Percentiles rank a stretch among this genome's conserved stretches.
These are phyloP conservation scores for Mus minutoides DNA, from an alignment of 2,797 vertebrate species.

Conservation along the genomic window DNA sequence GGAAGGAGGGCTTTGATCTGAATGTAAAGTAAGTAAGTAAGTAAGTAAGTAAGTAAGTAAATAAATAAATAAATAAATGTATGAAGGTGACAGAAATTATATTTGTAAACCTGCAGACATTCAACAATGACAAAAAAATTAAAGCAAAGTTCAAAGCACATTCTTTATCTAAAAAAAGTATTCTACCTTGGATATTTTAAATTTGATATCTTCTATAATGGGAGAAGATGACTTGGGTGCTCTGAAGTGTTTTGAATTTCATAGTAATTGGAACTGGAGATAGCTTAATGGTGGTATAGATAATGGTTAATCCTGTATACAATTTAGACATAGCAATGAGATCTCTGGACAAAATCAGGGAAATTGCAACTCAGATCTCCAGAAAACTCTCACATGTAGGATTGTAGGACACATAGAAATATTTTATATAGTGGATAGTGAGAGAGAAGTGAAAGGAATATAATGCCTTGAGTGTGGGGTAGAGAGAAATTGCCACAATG, in stretches of 20 bases:
- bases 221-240: background rate
- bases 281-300: background rate
- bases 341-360: background rate
- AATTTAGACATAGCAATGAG: background rate
- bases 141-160: background rate
- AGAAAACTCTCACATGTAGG: background rate
- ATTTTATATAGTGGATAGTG: background rate
- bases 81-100: no score
- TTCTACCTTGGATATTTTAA: background rate
- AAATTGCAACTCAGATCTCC: fast-evolving
- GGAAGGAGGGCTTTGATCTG: no score
- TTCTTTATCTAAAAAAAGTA: background rate
- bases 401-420: background rate
- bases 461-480: fast-evolving
- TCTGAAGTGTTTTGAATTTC: background rate
- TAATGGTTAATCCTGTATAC: background rate
- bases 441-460: background rate
- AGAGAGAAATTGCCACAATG: background rate
- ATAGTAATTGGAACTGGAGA: background rate
- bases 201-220: background rate
- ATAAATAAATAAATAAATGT: no score
- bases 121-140: no score
- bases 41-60: no score
- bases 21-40: no score
- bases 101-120: no score